A percentile compares a stretch with the other conserved stretches of the same genome.
Conservation (phyloP, 2,888 invertebrate genomes). For the Temnothorax unifasciatus region DNA sequence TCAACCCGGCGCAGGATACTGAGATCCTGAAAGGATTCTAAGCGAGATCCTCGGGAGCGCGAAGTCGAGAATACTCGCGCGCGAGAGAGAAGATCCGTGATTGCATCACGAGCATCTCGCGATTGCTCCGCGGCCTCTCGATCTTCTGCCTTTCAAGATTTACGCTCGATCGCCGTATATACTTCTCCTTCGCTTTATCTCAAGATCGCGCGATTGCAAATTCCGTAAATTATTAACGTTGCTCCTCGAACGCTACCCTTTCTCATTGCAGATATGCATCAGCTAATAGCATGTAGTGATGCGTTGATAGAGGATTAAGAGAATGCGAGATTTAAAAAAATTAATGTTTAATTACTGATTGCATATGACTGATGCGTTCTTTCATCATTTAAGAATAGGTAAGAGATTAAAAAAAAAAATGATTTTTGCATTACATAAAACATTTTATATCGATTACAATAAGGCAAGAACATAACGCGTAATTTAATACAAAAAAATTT, state of each 20-base stretch:
- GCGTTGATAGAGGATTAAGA: not conserved
- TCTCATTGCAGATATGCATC: constrained; percentile 30
- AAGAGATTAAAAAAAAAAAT: not conserved
- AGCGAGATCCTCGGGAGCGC: constrained; percentile 48
- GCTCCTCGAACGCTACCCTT: constrained; percentile 20
- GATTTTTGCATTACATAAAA: not conserved
- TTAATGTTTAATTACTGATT: not conserved
- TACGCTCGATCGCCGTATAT: constrained; percentile 30
- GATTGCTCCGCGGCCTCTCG: constrained; percentile 40
- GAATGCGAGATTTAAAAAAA: constrained; percentile 11
- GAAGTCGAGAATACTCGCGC: constrained; percentile 63
- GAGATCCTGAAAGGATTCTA: constrained; percentile 60
- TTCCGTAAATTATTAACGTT: constrained; percentile 46
- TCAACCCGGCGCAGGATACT: constrained; percentile 53
- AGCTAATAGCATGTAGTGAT: not conserved
- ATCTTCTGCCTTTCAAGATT: constrained; percentile 66
- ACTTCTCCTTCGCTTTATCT: constrained; percentile 55
- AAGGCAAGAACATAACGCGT: too few relatives aligned
- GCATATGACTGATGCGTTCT: not conserved
- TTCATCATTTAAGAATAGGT: not conserved
- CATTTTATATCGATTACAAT: too few relatives aligned
- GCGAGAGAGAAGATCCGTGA: constrained; percentile 64
- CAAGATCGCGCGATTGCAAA: constrained; percentile 38
- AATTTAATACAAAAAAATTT: too few relatives aligned
- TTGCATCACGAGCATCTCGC: constrained; percentile 69